Base-by-base conservation (phyloP, 2,113 vertebrate genomes). In the Chionis minor region DNA sequence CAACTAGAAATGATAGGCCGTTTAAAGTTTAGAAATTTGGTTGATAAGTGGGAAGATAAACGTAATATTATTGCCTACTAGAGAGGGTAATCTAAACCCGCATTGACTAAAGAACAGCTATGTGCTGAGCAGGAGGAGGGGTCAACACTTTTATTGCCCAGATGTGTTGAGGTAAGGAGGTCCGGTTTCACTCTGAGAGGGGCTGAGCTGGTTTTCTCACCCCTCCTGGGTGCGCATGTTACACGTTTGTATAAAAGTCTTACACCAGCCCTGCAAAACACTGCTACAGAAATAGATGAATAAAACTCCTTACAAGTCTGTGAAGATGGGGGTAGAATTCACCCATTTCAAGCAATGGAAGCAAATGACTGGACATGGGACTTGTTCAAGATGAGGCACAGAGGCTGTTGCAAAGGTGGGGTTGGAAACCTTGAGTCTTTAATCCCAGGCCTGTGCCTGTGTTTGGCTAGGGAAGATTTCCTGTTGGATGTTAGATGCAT, bases 41-140 rank as follows among this genome's bases (percentile, higher is more conserved):
- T 72, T 94, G 92, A 89, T 91, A 89, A 95, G 65, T 45, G 45
- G 51, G 45, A 89, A 94, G 88, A 95, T 91, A 94, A 88, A 78
- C 5, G 26, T 27, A 84, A 86, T 54, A 49, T 79, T 85, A 56
- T 80, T 87, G 66, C 24, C 65, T 89, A 3, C 26, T 65, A 81
- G 24, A 93, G 32, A 77, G 40, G 24, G 44, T 59, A 86, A 96
- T 93, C 73, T 92, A 59, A 90, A 94, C 26, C 80, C 67, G 3
- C 35, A 47, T 61, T 3, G 27, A 78, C 80, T 75, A 59, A 78
- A 83, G 65, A 74, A 74, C 47, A 71, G 11, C 16, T 73, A 67
- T 63, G 33, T 86, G 18, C 54, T 65, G 52, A 24, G 32, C 13
- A 40, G 35, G 33, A 90, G 70, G 61, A 79, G 55, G 5, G 47